Conservation (phyloP, 2,113 vertebrate genomes). For the Epinephelus fuscoguttatus region DNA sequence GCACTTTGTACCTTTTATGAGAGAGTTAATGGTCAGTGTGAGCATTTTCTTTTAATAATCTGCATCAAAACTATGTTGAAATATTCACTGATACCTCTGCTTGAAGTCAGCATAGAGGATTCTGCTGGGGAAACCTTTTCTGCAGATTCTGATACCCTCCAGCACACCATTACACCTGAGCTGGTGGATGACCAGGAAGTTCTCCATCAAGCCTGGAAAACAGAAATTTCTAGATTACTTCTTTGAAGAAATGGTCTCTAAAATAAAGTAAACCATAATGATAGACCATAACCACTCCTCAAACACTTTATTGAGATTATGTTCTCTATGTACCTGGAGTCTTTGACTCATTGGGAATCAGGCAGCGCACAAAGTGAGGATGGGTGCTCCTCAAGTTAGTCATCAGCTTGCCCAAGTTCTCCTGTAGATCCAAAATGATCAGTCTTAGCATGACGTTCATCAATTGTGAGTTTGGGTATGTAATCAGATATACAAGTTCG, state of each 20-base stretch:
- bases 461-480: not conserved
- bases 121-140: constrained; percentile 73
- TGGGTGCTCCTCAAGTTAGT: constrained; percentile 76
- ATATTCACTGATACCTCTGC: constrained; percentile 51
- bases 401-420: constrained; percentile 75
- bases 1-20: constrained; percentile 69
- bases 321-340: constrained; percentile 62
- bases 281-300: not conserved
- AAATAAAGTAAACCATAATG: not conserved
- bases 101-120: constrained; percentile 67
- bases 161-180: constrained; percentile 78
- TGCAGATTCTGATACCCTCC: constrained; percentile 75
- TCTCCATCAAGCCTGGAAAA: constrained; percentile 71
- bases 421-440: constrained; percentile 44
- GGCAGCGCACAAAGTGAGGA: constrained; percentile 77
- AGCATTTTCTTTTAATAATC: not conserved
- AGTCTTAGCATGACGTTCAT: not conserved
- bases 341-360: constrained; percentile 76
- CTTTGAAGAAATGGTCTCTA: not conserved
- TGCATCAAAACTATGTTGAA: fast-evolving
- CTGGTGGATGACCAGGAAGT: constrained; percentile 77
- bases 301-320: not conserved
- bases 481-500: not conserved
- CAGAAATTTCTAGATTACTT: not conserved
- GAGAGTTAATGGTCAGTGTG: not conserved